phyloP scores from a whole-genome alignment of 2,113 vertebrate species.

The Promerops cafer region DNA sequence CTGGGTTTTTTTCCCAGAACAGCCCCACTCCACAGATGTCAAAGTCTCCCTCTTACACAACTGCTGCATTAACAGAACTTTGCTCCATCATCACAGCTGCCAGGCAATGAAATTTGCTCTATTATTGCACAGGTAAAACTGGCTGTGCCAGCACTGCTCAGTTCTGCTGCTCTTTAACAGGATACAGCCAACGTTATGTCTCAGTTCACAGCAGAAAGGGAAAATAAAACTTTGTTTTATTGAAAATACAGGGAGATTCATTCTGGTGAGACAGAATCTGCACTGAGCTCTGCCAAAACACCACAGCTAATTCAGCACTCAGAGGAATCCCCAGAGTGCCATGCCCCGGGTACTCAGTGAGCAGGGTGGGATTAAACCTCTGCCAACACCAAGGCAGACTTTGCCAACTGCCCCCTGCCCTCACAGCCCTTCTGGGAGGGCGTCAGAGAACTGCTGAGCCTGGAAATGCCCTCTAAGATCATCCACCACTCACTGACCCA shows the following conservation, averaged over 20 bases:
- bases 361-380: not conserved
- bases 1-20: not conserved
- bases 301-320: not conserved
- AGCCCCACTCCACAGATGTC: not conserved
- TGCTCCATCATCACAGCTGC: not conserved
- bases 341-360: rapidly evolving
- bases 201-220: not conserved
- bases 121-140: not conserved
- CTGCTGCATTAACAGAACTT: not conserved
- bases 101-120: not conserved
- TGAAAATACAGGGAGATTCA: not conserved
- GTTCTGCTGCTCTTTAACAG: not conserved
- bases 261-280: not conserved
- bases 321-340: not conserved
- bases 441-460: not conserved
- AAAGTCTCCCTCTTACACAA: not conserved
- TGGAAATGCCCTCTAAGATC: not conserved
- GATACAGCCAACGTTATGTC: not conserved
- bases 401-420: not conserved
- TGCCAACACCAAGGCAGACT: not conserved
- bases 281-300: not conserved
- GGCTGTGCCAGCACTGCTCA: not conserved
- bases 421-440: not conserved
- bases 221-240: not conserved
- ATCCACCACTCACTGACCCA: not conserved